Evolutionary conservation across 2,888 invertebrate species (phyloP), one percentile per base, ranked within the genome.

Genomic region (Eubasilissa splendida): DNA sequence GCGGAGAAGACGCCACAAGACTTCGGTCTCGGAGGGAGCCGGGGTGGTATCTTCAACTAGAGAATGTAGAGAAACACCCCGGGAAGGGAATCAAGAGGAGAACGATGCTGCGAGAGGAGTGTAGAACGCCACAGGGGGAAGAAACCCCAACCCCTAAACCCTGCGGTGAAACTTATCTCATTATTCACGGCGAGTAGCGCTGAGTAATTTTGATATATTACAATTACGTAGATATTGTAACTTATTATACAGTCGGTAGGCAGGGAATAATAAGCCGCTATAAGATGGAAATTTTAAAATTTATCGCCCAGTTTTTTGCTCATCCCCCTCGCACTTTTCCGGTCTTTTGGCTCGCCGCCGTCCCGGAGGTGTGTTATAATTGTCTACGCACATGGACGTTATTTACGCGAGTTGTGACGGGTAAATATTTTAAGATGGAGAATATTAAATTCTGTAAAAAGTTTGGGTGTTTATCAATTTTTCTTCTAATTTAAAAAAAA

Each of bases 201-300:
- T 82, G 83, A 83, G 83, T 83, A 83, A 83, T 83, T 83, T 83
- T 83, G 83, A 83, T 83, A 83, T 83, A 83, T 83, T 82, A 80
- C 83, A 83, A 80, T 81, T 81, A 81, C 81, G 77, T 83, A 81
- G 81, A 80, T 82, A 83, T 82, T 83, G 81, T 83, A 81, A 83
- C 83, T 83, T 83, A 83, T 83, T 83, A 83, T 83, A 83, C 83
- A 83, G 83, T 83, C 73, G 79, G 83, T 83, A 80, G 83, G 83
- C 81, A 80, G 80, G 80, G 83, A 83, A 83, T 83, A 83, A 80
- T 83, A 81, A 75, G 80, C 81, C 81, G 81, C 75, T 81, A 80
- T 77, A 80, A 81, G 83, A 81, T 80, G 80, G 83, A 71, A 83
- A 77, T 79, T 83, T 81, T 80, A 54, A 80, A 81, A 83, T 81